phyloP scores from a whole-genome alignment of 2,113 vertebrate species.

The Ancistrus triradiatus region DNA sequence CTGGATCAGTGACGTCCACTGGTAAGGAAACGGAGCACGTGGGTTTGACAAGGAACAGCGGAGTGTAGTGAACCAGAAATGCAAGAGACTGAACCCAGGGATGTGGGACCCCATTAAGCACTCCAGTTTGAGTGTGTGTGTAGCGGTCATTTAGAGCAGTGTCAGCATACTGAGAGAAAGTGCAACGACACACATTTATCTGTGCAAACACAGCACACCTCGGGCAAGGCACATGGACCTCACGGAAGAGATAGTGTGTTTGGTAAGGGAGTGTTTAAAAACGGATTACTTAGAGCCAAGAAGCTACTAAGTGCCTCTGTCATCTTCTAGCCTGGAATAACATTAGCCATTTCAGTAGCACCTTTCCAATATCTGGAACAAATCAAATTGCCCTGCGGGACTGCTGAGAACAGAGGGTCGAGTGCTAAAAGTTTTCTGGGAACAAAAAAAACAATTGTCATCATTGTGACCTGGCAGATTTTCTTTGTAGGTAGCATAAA shows the following conservation, averaged over 20 bases:
- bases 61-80: slow-evolving; percentile 14
- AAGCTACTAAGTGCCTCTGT: slow-evolving; percentile 22
- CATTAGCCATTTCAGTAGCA: slow-evolving; percentile 36
- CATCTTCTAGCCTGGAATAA: slow-evolving; percentile 30
- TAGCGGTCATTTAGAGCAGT: no score
- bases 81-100: slow-evolving; percentile 25
- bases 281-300: slow-evolving; percentile 33
- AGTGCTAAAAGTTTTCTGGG: no score
- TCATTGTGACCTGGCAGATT: no score
- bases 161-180: not conserved
- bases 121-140: slow-evolving; percentile 37
- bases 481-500: no score
- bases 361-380: slow-evolving; percentile 7
- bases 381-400: slow-evolving; percentile 8
- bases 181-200: no score
- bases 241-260: no score
- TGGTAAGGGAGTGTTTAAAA: slow-evolving; percentile 1
- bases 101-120: slow-evolving; percentile 53
- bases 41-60: not conserved
- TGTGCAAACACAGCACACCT: slow-evolving; percentile 26
- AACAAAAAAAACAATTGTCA: no score
- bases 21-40: no score
- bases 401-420: not conserved
- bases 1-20: no score
- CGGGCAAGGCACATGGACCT: not conserved